Evolutionary conservation across 1,140 invertebrate genomes (phyloP).

Genomic region (Tetragnatha versicolor): DNA sequence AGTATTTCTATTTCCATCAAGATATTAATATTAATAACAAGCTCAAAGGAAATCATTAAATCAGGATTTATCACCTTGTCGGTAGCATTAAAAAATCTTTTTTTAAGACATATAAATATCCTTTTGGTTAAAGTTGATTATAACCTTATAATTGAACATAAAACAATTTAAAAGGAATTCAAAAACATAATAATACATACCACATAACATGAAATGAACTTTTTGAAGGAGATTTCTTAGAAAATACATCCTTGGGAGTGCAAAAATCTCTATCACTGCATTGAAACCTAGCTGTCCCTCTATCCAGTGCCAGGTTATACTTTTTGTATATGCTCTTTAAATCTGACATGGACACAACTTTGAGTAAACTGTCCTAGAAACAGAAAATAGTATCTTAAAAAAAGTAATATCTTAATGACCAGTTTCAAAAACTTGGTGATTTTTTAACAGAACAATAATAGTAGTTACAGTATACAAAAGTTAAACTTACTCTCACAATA

Average conservation of each 20-base stretch:
- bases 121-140: neutral
- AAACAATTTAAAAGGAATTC: neutral
- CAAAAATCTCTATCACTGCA: constrained; percentile 48
- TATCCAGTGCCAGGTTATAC: constrained; percentile 28
- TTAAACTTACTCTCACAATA: constrained; percentile 61
- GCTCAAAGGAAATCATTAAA: too few species aligned
- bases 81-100: too few species aligned
- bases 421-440: neutral
- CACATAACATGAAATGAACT: constrained; percentile 46
- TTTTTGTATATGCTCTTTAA: constrained; percentile 32
- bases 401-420: neutral
- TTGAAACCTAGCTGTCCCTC: constrained; percentile 48
- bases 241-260: constrained; percentile 37
- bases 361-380: constrained; percentile 49
- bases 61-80: too few species aligned
- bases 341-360: constrained; percentile 26
- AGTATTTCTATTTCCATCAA: too few species aligned
- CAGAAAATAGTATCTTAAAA: neutral
- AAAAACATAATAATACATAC: constrained; percentile 21
- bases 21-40: too few species aligned
- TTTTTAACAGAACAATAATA: neutral
- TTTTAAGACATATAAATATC: too few species aligned
- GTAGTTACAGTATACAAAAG: neutral
- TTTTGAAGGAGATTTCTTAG: neutral
- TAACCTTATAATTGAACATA: neutral